These are phyloP conservation scores for Carposina sasakii DNA, from an alignment of 1,140 invertebrate species.

Conservation along the genomic window DNA sequence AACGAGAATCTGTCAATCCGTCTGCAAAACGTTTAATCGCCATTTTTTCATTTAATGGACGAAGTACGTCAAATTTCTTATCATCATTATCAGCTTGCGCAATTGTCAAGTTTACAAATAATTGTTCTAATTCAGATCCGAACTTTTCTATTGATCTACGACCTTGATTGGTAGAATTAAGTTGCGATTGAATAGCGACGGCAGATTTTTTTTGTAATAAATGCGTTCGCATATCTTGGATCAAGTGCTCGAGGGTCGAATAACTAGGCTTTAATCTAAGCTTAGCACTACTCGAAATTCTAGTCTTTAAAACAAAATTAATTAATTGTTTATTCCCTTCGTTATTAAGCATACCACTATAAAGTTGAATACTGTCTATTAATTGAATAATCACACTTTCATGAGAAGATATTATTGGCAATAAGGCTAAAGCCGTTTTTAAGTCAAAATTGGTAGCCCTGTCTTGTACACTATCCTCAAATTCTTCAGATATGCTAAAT, in stretches of 20 bases:
- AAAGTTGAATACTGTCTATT: too few relatives aligned
- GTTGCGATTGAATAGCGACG: conserved; percentile 13
- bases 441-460: too few relatives aligned
- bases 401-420: too few relatives aligned
- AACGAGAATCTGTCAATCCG: conserved; percentile 13
- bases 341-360: too few relatives aligned
- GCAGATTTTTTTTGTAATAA: conserved; percentile 13
- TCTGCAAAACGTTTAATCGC: conserved; percentile 14
- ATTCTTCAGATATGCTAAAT: too few relatives aligned
- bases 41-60: conserved; percentile 11
- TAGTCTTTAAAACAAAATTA: too few relatives aligned
- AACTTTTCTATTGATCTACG: conserved; percentile 8
- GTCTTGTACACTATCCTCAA: too few relatives aligned
- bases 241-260: conserved; percentile 4
- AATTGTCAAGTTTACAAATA: conserved; percentile 15
- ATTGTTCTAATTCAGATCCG: conserved; percentile 13
- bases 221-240: conserved; percentile 11
- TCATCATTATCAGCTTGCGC: conserved; percentile 12
- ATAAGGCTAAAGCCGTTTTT: too few relatives aligned
- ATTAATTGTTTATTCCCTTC: too few relatives aligned
- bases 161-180: conserved; percentile 12
- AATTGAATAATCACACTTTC: too few relatives aligned
- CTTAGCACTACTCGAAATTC: conserved; percentile 13
- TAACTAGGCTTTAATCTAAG: conserved; percentile 10
- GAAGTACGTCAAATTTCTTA: conserved; percentile 8